These are phyloP conservation scores for Cydia pomonella DNA, from an alignment of 1,140 invertebrate species.

Conservation along the genomic window DNA sequence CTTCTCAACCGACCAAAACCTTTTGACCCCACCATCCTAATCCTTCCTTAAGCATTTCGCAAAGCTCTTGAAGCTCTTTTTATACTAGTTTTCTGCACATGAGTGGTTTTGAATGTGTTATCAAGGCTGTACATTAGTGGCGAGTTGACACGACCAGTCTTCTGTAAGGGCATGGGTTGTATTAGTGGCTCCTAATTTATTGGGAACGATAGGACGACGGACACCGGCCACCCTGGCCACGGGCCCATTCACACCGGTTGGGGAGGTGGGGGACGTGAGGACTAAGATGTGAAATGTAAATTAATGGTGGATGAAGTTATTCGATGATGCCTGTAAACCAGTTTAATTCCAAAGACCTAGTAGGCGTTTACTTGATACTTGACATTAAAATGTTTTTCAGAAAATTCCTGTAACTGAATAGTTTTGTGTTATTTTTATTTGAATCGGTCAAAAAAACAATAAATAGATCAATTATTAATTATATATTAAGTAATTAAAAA, in stretches of 20 bases:
- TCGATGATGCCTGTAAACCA: background rate
- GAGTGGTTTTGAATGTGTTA: slow-evolving; percentile 75
- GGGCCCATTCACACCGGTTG: slow-evolving; percentile 69
- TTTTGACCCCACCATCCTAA: slow-evolving; percentile 43
- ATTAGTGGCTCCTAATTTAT: slow-evolving; percentile 79
- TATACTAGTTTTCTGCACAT: slow-evolving; percentile 61
- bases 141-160: slow-evolving; percentile 76
- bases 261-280: slow-evolving; percentile 46
- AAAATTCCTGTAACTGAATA: too few relatives aligned
- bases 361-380: too few relatives aligned
- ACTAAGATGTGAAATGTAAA: background rate
- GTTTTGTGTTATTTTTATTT: too few relatives aligned
- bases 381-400: too few relatives aligned
- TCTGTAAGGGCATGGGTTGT: slow-evolving; percentile 76
- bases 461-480: too few relatives aligned
- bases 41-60: slow-evolving; percentile 26
- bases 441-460: too few relatives aligned
- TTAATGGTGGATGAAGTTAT: background rate
- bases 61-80: slow-evolving; percentile 49
- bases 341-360: background rate
- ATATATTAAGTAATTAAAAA: too few relatives aligned
- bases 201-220: slow-evolving; percentile 76
- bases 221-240: slow-evolving; percentile 75
- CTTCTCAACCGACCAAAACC: slow-evolving; percentile 42
- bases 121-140: slow-evolving; percentile 75